Percentiles rank a stretch among this genome's conserved stretches.
phyloP scores from a whole-genome alignment of 2,888 invertebrate species.

The Cantharis rustica region DNA sequence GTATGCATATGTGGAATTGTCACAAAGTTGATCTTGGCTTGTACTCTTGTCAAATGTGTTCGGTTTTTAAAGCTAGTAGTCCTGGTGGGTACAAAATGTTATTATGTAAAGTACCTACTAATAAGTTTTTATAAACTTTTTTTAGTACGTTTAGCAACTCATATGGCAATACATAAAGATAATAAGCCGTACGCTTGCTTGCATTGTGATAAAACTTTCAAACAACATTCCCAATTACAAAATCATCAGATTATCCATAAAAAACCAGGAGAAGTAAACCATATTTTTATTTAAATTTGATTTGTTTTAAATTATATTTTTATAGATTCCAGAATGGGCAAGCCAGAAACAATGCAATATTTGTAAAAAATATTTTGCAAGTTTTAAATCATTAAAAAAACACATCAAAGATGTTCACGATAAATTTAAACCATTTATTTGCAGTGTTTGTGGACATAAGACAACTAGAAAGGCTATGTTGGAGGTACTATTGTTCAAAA shows the following conservation, averaged over 20 bases:
- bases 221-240: conserved; percentile 64
- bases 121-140: conserved; percentile 11
- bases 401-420: conserved; percentile 76
- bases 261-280: conserved; percentile 49
- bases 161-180: conserved; percentile 66
- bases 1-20: conserved; percentile 70
- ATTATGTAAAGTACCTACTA: neutral
- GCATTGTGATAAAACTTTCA: conserved; percentile 65
- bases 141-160: conserved; percentile 58
- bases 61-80: conserved; percentile 60
- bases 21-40: conserved; percentile 67
- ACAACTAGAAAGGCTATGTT: conserved; percentile 74
- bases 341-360: conserved; percentile 69
- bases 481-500: conserved; percentile 49
- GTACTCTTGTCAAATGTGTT: conserved; percentile 63
- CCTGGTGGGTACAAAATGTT: conserved; percentile 47
- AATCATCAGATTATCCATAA: conserved; percentile 64
- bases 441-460: conserved; percentile 75
- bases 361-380: conserved; percentile 71
- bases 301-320: neutral
- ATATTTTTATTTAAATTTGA: neutral
- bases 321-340: conserved; percentile 56
- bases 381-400: conserved; percentile 69
- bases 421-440: conserved; percentile 73
- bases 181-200: conserved; percentile 59